Evolutionary conservation across 1,140 invertebrate genomes (phyloP).

Genomic region (Lordiphosa mommai): DNA sequence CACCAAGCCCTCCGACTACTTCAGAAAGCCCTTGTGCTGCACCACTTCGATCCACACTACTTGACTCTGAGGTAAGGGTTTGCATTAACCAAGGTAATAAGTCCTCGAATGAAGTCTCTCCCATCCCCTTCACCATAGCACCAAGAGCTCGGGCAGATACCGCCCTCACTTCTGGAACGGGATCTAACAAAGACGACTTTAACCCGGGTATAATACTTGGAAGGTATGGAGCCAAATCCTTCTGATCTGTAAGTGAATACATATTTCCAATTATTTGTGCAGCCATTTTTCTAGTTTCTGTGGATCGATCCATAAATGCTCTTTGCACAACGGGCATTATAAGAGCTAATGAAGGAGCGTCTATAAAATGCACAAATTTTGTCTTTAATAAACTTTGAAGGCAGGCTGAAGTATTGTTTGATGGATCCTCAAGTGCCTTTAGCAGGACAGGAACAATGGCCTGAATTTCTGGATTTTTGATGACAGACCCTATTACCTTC

Average conservation of each 20-base stretch:
- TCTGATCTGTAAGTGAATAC: slow-evolving; percentile 99
- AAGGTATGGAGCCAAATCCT: slow-evolving; percentile 98
- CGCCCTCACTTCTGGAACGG: slow-evolving; percentile 96
- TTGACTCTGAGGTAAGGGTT: slow-evolving; percentile 96
- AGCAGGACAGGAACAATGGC: slow-evolving; percentile 95
- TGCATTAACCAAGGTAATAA: slow-evolving; percentile 98
- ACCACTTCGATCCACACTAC: slow-evolving; percentile 97
- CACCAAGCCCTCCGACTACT: slow-evolving; percentile 97
- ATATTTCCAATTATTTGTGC: slow-evolving; percentile 99
- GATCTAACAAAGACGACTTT: slow-evolving; percentile 97
- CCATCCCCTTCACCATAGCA: slow-evolving; percentile 98
- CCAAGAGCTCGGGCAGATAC: slow-evolving; percentile 97
- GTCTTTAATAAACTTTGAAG: slow-evolving; percentile 96
- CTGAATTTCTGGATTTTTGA: slow-evolving; percentile 99
- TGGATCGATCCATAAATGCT: slow-evolving; percentile 97
- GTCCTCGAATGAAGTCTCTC: slow-evolving; percentile 96
- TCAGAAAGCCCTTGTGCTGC: slow-evolving; percentile 98
- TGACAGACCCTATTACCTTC: slow-evolving; percentile 98
- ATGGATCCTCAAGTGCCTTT: slow-evolving; percentile 97
- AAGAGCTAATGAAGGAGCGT: slow-evolving; percentile 97
- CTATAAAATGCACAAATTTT: slow-evolving; percentile 99
- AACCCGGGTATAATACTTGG: slow-evolving; percentile 97
- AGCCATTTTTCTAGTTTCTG: slow-evolving; percentile 99
- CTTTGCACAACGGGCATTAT: slow-evolving; percentile 99
- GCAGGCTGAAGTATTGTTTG: slow-evolving; percentile 95